Percentiles rank a stretch among this genome's conserved stretches.
phyloP scores from a whole-genome alignment of 1,140 invertebrate species.

The Brachionus asplanchnoidis region DNA sequence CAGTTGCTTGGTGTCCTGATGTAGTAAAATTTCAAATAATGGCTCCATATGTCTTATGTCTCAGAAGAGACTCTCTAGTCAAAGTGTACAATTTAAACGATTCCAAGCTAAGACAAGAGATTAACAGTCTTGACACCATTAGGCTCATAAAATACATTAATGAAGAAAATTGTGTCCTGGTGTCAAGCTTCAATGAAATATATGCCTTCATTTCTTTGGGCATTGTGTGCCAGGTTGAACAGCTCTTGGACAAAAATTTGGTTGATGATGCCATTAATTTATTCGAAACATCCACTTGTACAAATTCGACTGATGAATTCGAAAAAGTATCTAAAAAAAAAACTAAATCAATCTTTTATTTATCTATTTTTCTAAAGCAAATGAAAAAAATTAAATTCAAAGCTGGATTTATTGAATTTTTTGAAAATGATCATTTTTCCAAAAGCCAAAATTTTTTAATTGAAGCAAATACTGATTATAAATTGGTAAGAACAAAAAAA shows the following conservation, averaged over 20 bases:
- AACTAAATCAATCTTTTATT: neutral
- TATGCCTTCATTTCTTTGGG: conserved; percentile 16
- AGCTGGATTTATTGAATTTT: conserved; percentile 17
- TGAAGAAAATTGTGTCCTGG: neutral
- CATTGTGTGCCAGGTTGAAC: conserved; percentile 5
- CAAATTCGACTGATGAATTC: neutral
- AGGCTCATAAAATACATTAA: neutral
- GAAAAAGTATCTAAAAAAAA: neutral
- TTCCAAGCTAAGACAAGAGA: conserved; percentile 28
- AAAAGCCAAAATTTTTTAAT: neutral
- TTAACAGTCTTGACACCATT: neutral
- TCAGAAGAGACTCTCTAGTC: neutral
- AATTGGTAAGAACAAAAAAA: neutral
- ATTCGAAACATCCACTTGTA: neutral
- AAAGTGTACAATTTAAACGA: conserved; percentile 20
- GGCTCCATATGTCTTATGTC: conserved; percentile 12
- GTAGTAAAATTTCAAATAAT: conserved; percentile 23
- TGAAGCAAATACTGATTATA: neutral
- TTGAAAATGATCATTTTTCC: neutral
- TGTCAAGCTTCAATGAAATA: neutral
- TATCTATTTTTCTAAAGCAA: neutral
- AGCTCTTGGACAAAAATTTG: neutral
- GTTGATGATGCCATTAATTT: conserved; percentile 22
- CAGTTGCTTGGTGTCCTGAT: conserved; percentile 10
- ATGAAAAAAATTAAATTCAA: conserved; percentile 30